Conservation (phyloP, 2,888 invertebrate genomes). For the Idaea aversata region DNA sequence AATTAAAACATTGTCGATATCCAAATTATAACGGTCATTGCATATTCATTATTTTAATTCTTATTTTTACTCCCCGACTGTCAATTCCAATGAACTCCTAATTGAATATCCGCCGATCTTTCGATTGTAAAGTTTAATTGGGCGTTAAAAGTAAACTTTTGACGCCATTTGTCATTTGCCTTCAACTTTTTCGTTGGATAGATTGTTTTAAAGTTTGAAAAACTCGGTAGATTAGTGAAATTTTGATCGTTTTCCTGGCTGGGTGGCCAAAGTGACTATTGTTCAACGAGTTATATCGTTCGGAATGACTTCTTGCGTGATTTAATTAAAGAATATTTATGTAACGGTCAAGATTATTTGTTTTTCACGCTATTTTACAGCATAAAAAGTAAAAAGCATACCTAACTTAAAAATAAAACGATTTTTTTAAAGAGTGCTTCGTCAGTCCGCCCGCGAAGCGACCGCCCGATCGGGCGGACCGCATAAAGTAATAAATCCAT, state of each 20-base stretch:
- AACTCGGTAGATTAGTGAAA: conserved; percentile 3
- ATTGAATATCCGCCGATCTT: conserved; percentile 34
- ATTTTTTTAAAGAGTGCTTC: too few species aligned
- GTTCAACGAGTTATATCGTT: background rate
- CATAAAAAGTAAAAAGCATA: too few species aligned
- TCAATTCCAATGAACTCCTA: conserved; percentile 50
- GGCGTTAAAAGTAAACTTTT: conserved; percentile 41
- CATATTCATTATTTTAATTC: conserved; percentile 41
- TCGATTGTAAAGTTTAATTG: conserved; percentile 42
- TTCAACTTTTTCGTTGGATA: conserved; percentile 24
- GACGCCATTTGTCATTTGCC: conserved; percentile 37
- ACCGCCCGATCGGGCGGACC: too few species aligned
- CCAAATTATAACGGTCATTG: conserved; percentile 37
- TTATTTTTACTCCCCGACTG: conserved; percentile 34
- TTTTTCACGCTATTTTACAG: too few species aligned
- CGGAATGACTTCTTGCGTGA: background rate
- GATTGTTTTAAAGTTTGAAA: conserved; percentile 22
- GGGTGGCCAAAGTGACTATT: background rate
- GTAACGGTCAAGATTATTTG: too few species aligned
- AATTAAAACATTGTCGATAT: conserved; percentile 27
- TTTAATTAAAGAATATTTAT: background rate
- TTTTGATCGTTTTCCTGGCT: conserved; percentile 6
- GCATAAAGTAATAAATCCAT: too few species aligned
- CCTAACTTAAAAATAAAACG: too few species aligned
- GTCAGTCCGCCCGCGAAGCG: too few species aligned